A percentile compares a stretch with the other conserved stretches of the same genome.
Evolutionary conservation across 2,113 vertebrate species (phyloP).

Genomic region (Myanophis thanlyinensis): DNA sequence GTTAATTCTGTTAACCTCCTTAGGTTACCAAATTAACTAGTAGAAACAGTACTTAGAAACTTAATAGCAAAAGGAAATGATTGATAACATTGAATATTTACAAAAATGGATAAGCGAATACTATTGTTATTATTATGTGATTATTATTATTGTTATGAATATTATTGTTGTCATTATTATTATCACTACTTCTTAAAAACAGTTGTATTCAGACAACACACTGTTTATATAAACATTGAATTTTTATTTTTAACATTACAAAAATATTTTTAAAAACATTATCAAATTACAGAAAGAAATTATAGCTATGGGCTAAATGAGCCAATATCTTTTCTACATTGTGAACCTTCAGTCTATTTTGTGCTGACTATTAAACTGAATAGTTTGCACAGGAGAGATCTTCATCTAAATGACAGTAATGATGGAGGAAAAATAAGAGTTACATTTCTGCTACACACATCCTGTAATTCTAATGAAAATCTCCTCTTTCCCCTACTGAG

Average conservation of each 20-base stretch:
- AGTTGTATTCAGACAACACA: no score
- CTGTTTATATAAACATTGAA: no score
- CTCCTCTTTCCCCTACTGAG: not conserved
- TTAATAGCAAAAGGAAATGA: no score
- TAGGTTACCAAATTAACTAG: not conserved
- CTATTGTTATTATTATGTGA: no score
- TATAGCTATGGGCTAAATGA: not conserved
- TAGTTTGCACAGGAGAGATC: not conserved
- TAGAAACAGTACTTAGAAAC: no score
- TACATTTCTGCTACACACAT: not conserved
- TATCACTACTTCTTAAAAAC: no score
- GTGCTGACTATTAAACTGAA: not conserved
- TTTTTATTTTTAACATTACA: no score
- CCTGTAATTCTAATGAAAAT: not conserved
- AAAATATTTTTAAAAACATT: no score
- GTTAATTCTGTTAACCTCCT: not conserved
- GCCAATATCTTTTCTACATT: not conserved
- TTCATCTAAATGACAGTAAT: not conserved
- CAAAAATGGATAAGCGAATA: no score
- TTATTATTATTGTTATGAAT: no score
- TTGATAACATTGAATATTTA: no score
- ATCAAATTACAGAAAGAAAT: not conserved
- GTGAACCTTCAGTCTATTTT: not conserved
- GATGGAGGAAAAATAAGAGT: not conserved
- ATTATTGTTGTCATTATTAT: no score